Percentiles rank a stretch among this genome's conserved stretches.
These are phyloP conservation scores for Labeo calbasu DNA, from an alignment of 2,797 vertebrate genomes.

Conservation along the genomic window DNA sequence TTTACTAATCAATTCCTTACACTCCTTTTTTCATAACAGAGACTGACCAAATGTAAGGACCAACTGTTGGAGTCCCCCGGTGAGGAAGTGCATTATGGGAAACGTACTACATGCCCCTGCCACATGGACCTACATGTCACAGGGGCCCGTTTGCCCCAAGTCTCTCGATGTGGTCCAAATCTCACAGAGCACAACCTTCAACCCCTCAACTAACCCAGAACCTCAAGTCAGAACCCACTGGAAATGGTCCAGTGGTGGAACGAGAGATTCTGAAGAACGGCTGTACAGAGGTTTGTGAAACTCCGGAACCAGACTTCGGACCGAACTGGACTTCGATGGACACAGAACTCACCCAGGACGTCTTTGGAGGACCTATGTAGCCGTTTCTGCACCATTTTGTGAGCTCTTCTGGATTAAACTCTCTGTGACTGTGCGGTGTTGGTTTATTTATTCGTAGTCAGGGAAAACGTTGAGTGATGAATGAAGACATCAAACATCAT, in stretches of 20 bases:
- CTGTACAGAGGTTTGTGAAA: neutral
- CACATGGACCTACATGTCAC: conserved; percentile 37
- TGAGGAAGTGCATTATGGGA: conserved; percentile 38
- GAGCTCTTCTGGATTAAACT: conserved; percentile 10
- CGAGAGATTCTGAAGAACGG: neutral
- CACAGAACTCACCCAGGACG: neutral
- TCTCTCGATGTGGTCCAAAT: conserved; percentile 13
- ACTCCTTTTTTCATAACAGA: conserved; percentile 16
- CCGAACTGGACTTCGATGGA: neutral
- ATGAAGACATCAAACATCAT: neutral
- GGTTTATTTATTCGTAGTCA: conserved; percentile 12
- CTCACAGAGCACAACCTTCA: conserved; percentile 39
- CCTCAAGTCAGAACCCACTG: neutral
- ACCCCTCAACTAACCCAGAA: conserved; percentile 28
- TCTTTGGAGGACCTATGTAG: conserved; percentile 10
- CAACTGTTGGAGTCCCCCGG: conserved; percentile 18
- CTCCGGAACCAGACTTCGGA: neutral
- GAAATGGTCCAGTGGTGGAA: neutral
- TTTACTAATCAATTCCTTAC: conserved; percentile 5
- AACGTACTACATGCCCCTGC: conserved; percentile 35
- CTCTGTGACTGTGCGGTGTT: conserved; percentile 21
- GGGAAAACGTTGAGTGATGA: neutral
- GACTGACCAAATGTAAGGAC: conserved; percentile 2
- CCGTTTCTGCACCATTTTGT: neutral
- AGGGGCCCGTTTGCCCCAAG: conserved; percentile 1